Base-by-base conservation (phyloP, 2,113 vertebrate species). In the Collichthys lucidus region DNA sequence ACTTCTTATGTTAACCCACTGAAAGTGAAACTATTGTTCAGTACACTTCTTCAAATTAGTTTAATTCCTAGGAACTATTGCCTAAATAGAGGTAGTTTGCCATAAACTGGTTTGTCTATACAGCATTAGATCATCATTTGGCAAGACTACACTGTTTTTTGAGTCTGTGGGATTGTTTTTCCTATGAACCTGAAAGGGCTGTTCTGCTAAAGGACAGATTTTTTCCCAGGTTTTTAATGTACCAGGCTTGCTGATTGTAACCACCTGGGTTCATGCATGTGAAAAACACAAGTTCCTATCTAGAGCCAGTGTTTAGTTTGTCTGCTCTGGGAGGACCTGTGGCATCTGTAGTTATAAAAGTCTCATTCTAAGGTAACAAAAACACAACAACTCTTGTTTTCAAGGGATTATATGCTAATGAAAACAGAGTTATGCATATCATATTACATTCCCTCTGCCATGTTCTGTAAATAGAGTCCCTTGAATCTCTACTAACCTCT, bases 81-180 rank as follows among this genome's bases (percentile, higher is more conserved):
- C 2, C 4, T n/a, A 35, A 67, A 17, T 15, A 3, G 11, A 44
- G 22, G 3, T 59, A 17, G 11, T 59, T 31, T n/a, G 22, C 22
- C 5, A 14, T 46, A 26, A 42, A 60, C 17, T n/a, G 29, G 6
- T 0, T 68, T 14, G 19, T 29, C 2, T 61, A 15, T 26, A 55
- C 53, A 55, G 14, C 47, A 63, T 47, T 8, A 72, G 15, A 15
- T 49, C 49, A 72, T 73, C 22, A n/a, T 53, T 70, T 72, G 60
- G 68, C 40, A 49, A 24, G 40, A 35, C 5, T 61, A 46, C 29
- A 10, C 15, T 19, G 29, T 2, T 73, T 10, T 49, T 49, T n/a
- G 44, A 40, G 26, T 49, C 56, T 26, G 9, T 31, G 17, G 17
- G 22, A 52, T 12, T 52, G 62, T 31, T 10, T 24, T 8, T 56